These are phyloP conservation scores for Melanotaenia parkinsoni DNA, from an alignment of 2,797 vertebrate genomes.

Conservation along the genomic window DNA sequence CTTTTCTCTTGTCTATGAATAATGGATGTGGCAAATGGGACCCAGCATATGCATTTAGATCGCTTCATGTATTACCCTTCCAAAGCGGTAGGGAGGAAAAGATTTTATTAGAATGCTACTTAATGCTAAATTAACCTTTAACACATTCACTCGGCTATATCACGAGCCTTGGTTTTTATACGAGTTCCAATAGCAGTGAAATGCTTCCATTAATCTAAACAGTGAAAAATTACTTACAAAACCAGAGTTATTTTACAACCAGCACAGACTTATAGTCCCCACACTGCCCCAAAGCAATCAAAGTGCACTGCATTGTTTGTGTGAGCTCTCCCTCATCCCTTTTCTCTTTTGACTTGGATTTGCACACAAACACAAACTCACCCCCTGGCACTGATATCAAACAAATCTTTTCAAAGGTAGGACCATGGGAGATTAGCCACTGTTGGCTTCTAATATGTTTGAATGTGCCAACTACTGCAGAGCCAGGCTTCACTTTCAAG, in stretches of 20 bases:
- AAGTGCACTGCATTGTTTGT: slow-evolving; percentile 1
- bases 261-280: slow-evolving; percentile 10
- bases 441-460: slow-evolving; percentile 59
- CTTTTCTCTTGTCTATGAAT: slow-evolving; percentile 67
- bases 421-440: slow-evolving; percentile 64
- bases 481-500: slow-evolving; percentile 65
- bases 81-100: slow-evolving; percentile 49
- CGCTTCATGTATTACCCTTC: slow-evolving; percentile 63
- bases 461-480: slow-evolving; percentile 63
- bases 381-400: slow-evolving; percentile 68
- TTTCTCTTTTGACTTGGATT: slow-evolving; percentile 10
- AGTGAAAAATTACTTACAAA: slow-evolving; percentile 4
- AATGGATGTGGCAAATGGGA: slow-evolving; percentile 65
- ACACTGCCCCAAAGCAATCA: slow-evolving; percentile 34
- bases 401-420: slow-evolving; percentile 72
- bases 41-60: slow-evolving; percentile 74
- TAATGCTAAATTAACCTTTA: slow-evolving; percentile 72
- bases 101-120: slow-evolving; percentile 62
- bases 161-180: slow-evolving; percentile 37
- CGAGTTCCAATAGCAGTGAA: slow-evolving; percentile 28
- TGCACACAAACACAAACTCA: slow-evolving; percentile 8
- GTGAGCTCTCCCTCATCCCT: background rate
- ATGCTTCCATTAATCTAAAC: slow-evolving; percentile 30
- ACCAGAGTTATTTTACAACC: slow-evolving; percentile 17
- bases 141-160: slow-evolving; percentile 41